These are phyloP conservation scores for Gambusia affinis DNA, from an alignment of 2,113 vertebrate species.

Conservation along the genomic window DNA sequence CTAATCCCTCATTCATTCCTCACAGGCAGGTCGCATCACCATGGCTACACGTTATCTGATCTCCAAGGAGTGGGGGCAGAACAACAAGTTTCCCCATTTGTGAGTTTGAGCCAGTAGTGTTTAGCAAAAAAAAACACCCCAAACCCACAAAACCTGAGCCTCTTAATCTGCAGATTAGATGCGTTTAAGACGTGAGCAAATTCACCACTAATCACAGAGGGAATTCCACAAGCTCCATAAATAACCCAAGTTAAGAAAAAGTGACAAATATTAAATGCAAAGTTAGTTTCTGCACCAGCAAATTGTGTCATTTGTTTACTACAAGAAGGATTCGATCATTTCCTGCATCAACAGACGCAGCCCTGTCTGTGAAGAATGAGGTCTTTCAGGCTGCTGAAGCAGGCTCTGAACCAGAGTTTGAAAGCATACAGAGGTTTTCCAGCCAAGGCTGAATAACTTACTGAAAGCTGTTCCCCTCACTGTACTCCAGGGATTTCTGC, in stretches of 20 bases:
- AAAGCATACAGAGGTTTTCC: constrained; percentile 20
- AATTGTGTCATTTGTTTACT: constrained; percentile 42
- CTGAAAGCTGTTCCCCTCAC: constrained; percentile 29
- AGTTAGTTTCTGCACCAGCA: not conserved
- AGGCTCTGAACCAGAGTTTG: constrained; percentile 34
- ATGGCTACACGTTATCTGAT: constrained; percentile 55
- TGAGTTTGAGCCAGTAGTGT: constrained; percentile 5
- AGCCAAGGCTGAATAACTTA: constrained; percentile 29
- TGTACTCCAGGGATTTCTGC: constrained; percentile 16
- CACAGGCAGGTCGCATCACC: constrained; percentile 52
- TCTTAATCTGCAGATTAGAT: constrained; percentile 38
- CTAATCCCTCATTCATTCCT: constrained; percentile 74
- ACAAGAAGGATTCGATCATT: constrained; percentile 46
- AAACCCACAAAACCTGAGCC: not conserved
- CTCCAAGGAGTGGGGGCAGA: constrained; percentile 4
- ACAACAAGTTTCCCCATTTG: not conserved
- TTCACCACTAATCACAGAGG: constrained; percentile 15
- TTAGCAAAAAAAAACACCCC: constrained; percentile 17
- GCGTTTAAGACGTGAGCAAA: constrained; percentile 15
- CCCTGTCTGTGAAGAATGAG: constrained; percentile 52
- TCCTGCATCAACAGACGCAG: constrained; percentile 43
- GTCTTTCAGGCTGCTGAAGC: constrained; percentile 45
- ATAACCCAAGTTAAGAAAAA: not conserved
- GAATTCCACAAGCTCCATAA: constrained; percentile 19
- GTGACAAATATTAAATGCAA: not conserved